phyloP scores from a whole-genome alignment of 2,113 vertebrate species.

The Apaloderma vittatum region DNA sequence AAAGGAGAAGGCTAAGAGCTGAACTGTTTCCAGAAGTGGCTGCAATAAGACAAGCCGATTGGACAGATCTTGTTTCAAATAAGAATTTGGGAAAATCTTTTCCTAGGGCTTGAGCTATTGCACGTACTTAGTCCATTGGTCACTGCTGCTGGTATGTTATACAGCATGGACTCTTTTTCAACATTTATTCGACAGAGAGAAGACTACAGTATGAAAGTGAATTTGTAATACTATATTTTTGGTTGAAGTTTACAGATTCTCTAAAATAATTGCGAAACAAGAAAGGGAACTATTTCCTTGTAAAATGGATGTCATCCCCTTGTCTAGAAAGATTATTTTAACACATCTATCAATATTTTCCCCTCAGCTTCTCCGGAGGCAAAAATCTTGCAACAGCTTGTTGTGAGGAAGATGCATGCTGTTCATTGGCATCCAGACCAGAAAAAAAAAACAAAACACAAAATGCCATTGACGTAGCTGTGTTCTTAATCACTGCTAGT shows the following conservation, averaged over 20 bases:
- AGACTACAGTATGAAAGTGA: background rate
- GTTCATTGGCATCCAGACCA: slow-evolving; percentile 72
- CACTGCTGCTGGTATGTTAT: background rate
- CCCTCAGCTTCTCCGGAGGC: slow-evolving; percentile 60
- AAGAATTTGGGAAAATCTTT: background rate
- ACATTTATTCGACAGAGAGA: background rate
- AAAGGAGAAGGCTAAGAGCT: background rate
- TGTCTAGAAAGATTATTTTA: slow-evolving; percentile 64
- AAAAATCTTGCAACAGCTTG: slow-evolving; percentile 74
- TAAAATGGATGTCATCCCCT: background rate
- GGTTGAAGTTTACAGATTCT: background rate
- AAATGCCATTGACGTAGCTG: slow-evolving; percentile 68
- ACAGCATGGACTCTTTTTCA: background rate
- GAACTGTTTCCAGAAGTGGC: background rate
- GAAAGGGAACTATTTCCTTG: background rate
- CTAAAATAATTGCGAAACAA: background rate
- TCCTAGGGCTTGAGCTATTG: background rate
- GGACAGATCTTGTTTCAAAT: background rate
- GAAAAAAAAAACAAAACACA: slow-evolving; percentile 56
- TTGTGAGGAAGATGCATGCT: slow-evolving; percentile 70
- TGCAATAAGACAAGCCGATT: background rate
- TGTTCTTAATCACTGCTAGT: slow-evolving; percentile 64
- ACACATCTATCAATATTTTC: slow-evolving; percentile 59
- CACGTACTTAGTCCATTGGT: background rate
- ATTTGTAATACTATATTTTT: background rate